Conservation (phyloP, 2,888 invertebrate species). For the Meloe dianella region DNA sequence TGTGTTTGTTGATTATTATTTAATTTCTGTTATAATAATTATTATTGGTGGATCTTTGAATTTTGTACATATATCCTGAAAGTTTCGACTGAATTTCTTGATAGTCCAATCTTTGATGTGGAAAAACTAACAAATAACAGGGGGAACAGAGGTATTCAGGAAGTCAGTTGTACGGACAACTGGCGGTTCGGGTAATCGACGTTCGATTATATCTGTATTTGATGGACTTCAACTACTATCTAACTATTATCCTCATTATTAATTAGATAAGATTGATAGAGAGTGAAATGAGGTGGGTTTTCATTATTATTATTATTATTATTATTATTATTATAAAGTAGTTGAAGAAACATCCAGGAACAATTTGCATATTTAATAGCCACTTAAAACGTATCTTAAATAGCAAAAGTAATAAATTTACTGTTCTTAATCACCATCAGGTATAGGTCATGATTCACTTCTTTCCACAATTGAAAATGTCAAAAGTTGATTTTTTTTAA, state of each 20-base stretch:
- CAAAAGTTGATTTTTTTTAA: slow-evolving; percentile 12
- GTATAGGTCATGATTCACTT: slow-evolving; percentile 27
- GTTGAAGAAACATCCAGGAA: slow-evolving; percentile 15
- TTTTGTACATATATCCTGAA: background rate
- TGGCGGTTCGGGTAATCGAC: no score
- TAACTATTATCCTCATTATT: no score
- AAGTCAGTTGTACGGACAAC: no score
- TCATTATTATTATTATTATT: background rate
- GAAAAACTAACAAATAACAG: no score
- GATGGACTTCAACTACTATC: no score
- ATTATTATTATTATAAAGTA: slow-evolving; percentile 6
- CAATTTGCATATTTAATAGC: slow-evolving; percentile 31
- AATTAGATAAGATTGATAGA: slow-evolving; percentile 1
- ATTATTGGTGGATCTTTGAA: background rate
- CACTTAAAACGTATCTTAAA: slow-evolving; percentile 25
- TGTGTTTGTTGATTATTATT: background rate
- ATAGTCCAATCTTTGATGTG: no score
- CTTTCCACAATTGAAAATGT: slow-evolving; percentile 12
- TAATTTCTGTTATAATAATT: background rate
- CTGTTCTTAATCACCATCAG: slow-evolving; percentile 19
- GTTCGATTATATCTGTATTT: no score
- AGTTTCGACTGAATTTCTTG: background rate
- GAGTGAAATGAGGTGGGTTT: background rate
- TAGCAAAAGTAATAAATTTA: slow-evolving; percentile 22
- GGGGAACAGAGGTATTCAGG: no score